Conservation (phyloP, 2,797 vertebrate species). For the Meriones psammophilus region DNA sequence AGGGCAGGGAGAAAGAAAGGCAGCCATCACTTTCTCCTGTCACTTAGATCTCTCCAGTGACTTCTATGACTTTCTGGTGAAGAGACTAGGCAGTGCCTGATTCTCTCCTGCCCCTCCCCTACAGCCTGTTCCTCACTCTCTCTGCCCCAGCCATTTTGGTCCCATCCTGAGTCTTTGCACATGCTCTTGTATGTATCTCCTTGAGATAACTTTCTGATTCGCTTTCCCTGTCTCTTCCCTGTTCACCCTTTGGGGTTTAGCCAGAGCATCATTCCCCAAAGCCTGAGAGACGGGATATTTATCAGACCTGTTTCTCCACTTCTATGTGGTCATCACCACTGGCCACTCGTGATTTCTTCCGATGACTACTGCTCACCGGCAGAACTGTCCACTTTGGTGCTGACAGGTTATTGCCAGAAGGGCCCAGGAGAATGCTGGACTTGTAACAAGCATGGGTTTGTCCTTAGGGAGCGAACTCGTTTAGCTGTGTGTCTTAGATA, state of each 20-base stretch:
- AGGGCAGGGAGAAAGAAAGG: no score
- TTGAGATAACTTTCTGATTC: neutral
- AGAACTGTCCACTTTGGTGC: neutral
- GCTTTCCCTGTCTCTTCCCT: neutral
- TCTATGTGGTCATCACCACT: neutral
- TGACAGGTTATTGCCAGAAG: neutral
- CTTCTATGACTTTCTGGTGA: neutral
- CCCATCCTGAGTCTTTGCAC: conserved; percentile 8
- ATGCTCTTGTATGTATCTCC: neutral
- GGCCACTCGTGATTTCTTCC: neutral
- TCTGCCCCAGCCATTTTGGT: neutral
- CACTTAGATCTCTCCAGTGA: neutral
- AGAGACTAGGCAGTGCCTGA: fast-evolving
- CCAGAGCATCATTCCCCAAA: neutral
- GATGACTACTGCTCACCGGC: neutral
- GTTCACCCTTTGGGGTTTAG: neutral
- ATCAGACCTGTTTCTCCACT: neutral
- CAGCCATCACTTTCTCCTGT: neutral
- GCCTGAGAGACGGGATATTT: no score
- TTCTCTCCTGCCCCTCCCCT: neutral
- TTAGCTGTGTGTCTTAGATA: neutral
- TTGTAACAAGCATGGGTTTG: no score
- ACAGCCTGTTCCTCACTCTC: fast-evolving
- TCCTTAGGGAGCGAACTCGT: neutral
- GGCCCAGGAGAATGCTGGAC: neutral